Evolutionary conservation across 2,113 vertebrate species (phyloP).

Genomic region (Apodemus sylvaticus): DNA sequence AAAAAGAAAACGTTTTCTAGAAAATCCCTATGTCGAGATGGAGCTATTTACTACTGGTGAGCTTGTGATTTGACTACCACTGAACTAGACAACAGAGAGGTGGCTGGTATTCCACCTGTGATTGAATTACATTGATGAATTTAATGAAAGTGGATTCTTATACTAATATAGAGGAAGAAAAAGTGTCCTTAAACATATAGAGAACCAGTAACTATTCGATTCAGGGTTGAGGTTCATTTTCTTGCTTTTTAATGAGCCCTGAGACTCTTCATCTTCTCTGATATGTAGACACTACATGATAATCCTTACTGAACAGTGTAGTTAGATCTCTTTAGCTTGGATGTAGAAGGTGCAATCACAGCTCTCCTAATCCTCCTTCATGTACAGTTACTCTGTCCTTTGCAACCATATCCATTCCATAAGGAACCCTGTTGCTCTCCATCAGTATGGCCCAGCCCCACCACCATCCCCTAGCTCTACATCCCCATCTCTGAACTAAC

Average conservation of each 20-base stretch:
- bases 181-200: neutral
- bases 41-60: neutral
- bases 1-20: no score
- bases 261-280: neutral
- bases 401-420: neutral
- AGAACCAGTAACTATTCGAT: neutral
- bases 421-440: neutral
- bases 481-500: neutral
- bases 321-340: neutral
- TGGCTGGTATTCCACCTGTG: neutral
- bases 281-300: neutral
- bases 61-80: neutral
- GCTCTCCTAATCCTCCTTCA: neutral
- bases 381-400: neutral
- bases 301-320: neutral
- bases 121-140: neutral
- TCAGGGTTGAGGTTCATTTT: constrained; percentile 15
- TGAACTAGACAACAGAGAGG: neutral
- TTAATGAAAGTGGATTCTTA: constrained; percentile 24
- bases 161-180: constrained; percentile 24
- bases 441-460: neutral
- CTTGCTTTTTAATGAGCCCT: neutral
- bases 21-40: neutral
- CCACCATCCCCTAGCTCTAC: neutral
- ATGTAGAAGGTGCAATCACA: neutral